Base-by-base conservation (phyloP, 2,888 invertebrate species). In the Aphidius colemani region DNA sequence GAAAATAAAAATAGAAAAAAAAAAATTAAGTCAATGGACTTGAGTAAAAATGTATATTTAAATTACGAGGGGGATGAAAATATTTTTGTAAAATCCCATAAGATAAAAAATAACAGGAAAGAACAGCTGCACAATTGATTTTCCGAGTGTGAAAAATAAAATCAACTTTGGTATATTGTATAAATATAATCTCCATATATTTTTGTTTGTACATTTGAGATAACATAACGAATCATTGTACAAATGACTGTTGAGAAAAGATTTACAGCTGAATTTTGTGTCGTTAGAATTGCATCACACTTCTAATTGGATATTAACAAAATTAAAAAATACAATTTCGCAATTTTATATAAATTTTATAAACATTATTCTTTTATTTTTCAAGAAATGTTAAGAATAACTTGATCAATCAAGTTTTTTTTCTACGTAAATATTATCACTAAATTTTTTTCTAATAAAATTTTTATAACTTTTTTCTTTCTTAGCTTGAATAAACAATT, bases 71-170 rank as follows among this genome's bases (percentile, higher is more conserved):
- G 40, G 40, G 40, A 41, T 39, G 40, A 41, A 40, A 40, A 45
- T 46, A 7, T 10, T 46, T n/a, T 45, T 57, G 57, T 57, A 39
- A 39, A 57, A 46, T 39, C 30, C 45, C 57, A 30, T 46, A 45
- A 10, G 10, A 46, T 40, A n/a, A 10, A 43, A 43, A 49, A 46
- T n/a, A 65, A 61, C 66, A 59, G 68, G 67, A 70, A 65, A 57
- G 66, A 59, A 53, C 67, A 66, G 68, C 68, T 69, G 67, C 66
- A 68, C 63, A 63, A 66, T 71, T 64, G 67, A 67, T 68, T 61
- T 48, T 63, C 55, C 49, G 53, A 56, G 48, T 30, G 41, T 63
- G 44, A 53, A 50, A 59, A 60, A 61, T 50, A 59, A 43, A 39
- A 39, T 18, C 46, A 46, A 63, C 13, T n/a, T 40, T 39, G 48